Evolutionary conservation across 2,888 invertebrate genomes (phyloP).

Genomic region (Rhodophaea formosa): DNA sequence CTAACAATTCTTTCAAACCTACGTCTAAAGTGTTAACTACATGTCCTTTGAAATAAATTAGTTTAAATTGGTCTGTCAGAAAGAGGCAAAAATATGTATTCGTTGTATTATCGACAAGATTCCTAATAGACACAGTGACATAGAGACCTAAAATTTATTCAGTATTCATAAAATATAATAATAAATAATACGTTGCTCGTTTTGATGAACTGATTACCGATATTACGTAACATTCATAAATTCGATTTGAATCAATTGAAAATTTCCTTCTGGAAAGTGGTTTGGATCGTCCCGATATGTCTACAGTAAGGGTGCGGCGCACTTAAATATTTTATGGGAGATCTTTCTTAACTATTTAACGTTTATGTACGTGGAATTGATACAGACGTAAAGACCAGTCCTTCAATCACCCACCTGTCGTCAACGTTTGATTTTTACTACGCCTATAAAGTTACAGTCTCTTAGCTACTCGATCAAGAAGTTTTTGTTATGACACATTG

Average conservation of each 20-base stretch:
- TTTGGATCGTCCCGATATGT: conserved; percentile 7
- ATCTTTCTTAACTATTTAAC: conserved; percentile 18
- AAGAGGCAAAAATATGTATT: not conserved
- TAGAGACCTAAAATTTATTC: conserved; percentile 13
- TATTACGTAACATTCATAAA: conserved; percentile 1
- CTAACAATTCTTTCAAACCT: not conserved
- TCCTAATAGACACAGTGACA: not conserved
- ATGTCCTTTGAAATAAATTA: not conserved
- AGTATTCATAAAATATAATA: conserved; percentile 4
- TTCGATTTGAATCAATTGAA: conserved; percentile 38
- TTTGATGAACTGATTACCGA: conserved; percentile 2
- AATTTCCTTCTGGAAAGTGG: conserved; percentile 36
- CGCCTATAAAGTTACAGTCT: not conserved
- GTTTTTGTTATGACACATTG: no score
- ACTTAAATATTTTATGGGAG: conserved; percentile 24
- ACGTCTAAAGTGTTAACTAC: not conserved
- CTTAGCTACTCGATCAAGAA: not conserved
- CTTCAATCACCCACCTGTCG: not conserved
- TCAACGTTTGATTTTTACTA: conserved; percentile 3
- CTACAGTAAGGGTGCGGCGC: not conserved
- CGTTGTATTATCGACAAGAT: not conserved
- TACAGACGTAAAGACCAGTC: conserved; percentile 16
- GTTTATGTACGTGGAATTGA: conserved; percentile 25
- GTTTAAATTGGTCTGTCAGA: conserved; percentile 5
- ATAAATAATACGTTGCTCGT: not conserved